Evolutionary conservation across 2,113 vertebrate genomes (phyloP), one percentile per base, ranked within the genome.

Genomic region (Caloenas nicobarica): DNA sequence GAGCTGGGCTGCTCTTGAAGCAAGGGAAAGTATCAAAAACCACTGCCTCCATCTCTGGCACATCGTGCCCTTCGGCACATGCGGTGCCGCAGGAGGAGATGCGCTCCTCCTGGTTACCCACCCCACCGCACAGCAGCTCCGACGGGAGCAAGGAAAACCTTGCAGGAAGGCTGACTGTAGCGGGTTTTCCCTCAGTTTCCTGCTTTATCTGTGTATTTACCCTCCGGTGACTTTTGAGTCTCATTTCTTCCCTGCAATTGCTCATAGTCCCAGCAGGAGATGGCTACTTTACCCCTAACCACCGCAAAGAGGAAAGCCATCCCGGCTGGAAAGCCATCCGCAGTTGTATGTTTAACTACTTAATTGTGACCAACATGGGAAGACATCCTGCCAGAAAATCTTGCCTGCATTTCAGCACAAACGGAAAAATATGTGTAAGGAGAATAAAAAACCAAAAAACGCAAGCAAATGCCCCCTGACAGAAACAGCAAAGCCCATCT

Each of bases 361-460:
- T 74, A 76, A 93, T 84, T 72, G 68, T 94, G 88, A 94, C 93
- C 80, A 13, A 48, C 77, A 13, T 13, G 82, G 92, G 95, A 48
- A 92, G 76, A 73, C 26, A 89, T 94, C 80, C 91, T 96, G 92
- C 93, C 96, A 91, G 90, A 86, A 96, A 91, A 81, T 10, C 95
- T 33, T 51, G 93, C 64, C 29, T 51, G 19, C 76, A 7, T 25
- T 78, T 88, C 92, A 90, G 90, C 81, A 50, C n/a, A 4, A 61
- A 81, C 0, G 62, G 95, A 95, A 96, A 96, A 96, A 94, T 11
- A 71, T 0, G 5, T 73, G 53, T 23, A 28, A 87, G 88, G 88
- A 91, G 40, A 48, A 28, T 29, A 25, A 28, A 33, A 25, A 15
- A 15, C 17, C 44, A 10, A 64, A 72, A 83, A 56, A 13, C 86